Base-by-base conservation (phyloP, 2,888 invertebrate species). In the Suillia variegata region DNA sequence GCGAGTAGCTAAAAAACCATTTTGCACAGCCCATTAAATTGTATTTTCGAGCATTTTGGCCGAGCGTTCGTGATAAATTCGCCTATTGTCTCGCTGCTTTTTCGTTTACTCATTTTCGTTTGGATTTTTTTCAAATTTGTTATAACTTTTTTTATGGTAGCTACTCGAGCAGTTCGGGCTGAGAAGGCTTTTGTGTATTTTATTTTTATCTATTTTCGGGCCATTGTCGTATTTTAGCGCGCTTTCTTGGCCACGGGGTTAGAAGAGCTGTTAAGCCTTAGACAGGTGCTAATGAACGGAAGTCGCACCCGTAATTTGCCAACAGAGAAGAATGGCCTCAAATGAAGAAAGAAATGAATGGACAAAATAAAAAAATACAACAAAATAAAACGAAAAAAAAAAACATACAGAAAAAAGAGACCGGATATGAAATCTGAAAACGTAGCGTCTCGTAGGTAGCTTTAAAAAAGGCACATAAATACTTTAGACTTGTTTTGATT, bases 211-310 rank as follows among this genome's bases (percentile, higher is more conserved):
- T n/a, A n/a, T n/a, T n/a, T n/a, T n/a, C n/a, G n/a, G n/a, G n/a
- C n/a, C n/a, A n/a, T n/a, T n/a, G n/a, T n/a, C n/a, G n/a, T n/a
- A n/a, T n/a, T n/a, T n/a, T n/a, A n/a, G n/a, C n/a, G n/a, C n/a
- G n/a, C n/a, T n/a, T n/a, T n/a, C n/a, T n/a, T n/a, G n/a, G n/a
- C n/a, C n/a, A n/a, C n/a, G n/a, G n/a, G n/a, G n/a, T n/a, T n/a
- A n/a, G n/a, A n/a, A n/a, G n/a, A 24, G n/a, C 33, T 13, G 26
- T 6, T n/a, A 47, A 48, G 31, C n/a, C 31, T n/a, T 18, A 45
- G 49, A 48, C 48, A 34, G 56, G 21, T 56, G 56, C 34, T 49
- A 48, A 56, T 56, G 33, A 48, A 56, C 49, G 49, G 49, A 56
- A 33, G 34, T 38, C 3, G 15, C 45, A 20, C 54, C 26, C 21